Evolutionary conservation across 2,888 invertebrate genomes (phyloP).

Genomic region (Ochropleura plecta): DNA sequence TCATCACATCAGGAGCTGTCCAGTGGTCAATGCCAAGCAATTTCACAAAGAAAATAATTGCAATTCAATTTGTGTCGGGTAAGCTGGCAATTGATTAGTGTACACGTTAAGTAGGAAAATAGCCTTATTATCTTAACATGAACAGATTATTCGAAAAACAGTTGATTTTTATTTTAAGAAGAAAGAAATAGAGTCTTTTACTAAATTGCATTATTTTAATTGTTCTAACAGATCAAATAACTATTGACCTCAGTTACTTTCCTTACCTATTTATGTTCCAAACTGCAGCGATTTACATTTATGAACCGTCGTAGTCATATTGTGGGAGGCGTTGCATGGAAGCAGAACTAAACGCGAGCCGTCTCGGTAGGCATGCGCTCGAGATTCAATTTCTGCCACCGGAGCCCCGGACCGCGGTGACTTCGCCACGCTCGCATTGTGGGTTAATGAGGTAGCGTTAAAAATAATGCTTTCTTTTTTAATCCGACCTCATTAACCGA

Average conservation of each 20-base stretch:
- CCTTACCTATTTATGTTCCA: slow-evolving; percentile 2
- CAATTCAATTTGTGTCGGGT: slow-evolving; percentile 20
- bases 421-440: slow-evolving; percentile 74
- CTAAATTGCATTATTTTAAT: not conserved
- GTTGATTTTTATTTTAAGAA: not conserved
- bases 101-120: no score
- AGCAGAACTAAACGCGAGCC: slow-evolving; percentile 84
- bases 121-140: slow-evolving; percentile 2
- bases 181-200: not conserved
- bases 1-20: slow-evolving; percentile 7
- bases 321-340: slow-evolving; percentile 67
- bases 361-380: slow-evolving; percentile 80
- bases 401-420: slow-evolving; percentile 69
- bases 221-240: not conserved
- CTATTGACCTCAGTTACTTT: slow-evolving; percentile 14
- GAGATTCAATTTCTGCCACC: slow-evolving; percentile 86
- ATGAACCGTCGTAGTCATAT: slow-evolving; percentile 46
- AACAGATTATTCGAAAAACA: slow-evolving; percentile 7
- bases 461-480: slow-evolving; percentile 72
- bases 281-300: slow-evolving; percentile 6
- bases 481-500: slow-evolving; percentile 82
- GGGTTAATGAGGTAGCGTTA: slow-evolving; percentile 72
- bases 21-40: slow-evolving; percentile 17
- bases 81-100: slow-evolving; percentile 24
- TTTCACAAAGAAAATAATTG: slow-evolving; percentile 14